These are phyloP conservation scores for Diachasma alloeum DNA, from an alignment of 1,140 invertebrate species.

Conservation along the genomic window DNA sequence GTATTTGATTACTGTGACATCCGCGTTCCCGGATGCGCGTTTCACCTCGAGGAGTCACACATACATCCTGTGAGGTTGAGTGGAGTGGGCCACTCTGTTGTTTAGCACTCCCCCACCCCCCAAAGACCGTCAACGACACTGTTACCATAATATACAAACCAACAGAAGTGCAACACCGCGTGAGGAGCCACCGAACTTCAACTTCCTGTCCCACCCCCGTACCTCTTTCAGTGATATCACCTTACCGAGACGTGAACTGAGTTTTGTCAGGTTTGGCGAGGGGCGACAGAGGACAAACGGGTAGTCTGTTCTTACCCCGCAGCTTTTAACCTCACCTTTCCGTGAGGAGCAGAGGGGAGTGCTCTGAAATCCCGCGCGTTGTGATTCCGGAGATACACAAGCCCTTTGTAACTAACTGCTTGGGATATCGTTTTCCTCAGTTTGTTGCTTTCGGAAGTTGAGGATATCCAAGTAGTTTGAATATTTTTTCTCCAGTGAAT, in stretches of 20 bases:
- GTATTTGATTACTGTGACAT: slow-evolving; percentile 50
- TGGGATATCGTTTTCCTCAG: slow-evolving; percentile 30
- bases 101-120: background rate
- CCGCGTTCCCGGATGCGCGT: slow-evolving; percentile 35
- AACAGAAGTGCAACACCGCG: background rate
- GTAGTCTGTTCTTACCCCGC: background rate
- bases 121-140: background rate
- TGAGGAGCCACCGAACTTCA: background rate
- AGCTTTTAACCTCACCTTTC: background rate
- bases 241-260: slow-evolving; percentile 13
- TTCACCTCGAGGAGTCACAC: slow-evolving; percentile 27
- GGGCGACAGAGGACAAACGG: background rate
- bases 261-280: background rate
- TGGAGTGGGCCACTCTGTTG: background rate
- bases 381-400: background rate
- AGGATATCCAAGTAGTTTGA: too few species aligned
- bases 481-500: too few species aligned
- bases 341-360: background rate
- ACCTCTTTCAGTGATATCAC: slow-evolving; percentile 14
- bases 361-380: background rate
- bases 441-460: slow-evolving; percentile 18
- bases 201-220: background rate
- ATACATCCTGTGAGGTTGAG: slow-evolving; percentile 8
- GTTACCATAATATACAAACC: background rate
- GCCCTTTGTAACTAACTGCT: slow-evolving; percentile 11